phyloP scores from a whole-genome alignment of 1,140 invertebrate species.

The Orchesella cincta region DNA sequence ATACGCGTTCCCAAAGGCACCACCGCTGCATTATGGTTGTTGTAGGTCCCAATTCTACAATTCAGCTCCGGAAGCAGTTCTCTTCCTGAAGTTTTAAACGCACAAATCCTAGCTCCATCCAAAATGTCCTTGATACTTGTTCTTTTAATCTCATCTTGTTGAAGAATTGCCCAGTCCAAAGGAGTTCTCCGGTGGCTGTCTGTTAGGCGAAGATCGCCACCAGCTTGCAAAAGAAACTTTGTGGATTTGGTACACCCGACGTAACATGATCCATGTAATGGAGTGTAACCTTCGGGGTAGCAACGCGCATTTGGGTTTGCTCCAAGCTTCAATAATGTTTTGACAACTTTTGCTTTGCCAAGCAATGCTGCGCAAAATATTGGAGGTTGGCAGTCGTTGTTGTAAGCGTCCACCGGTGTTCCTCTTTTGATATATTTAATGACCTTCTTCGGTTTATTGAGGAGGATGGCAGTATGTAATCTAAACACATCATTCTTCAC shows the following conservation, averaged over 20 bases:
- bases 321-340: constrained; percentile 55
- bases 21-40: background rate
- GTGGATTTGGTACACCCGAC: constrained; percentile 55
- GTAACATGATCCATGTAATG: constrained; percentile 57
- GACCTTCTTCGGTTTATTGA: background rate
- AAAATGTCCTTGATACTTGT: constrained; percentile 38
- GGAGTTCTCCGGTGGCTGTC: constrained; percentile 52
- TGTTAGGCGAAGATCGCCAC: constrained; percentile 58
- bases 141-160: constrained; percentile 47
- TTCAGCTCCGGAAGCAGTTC: constrained; percentile 33
- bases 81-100: constrained; percentile 30
- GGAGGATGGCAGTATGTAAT: background rate
- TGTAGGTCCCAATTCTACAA: background rate
- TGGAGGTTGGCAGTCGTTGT: constrained; percentile 57
- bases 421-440: constrained; percentile 39
- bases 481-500: background rate
- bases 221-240: constrained; percentile 54
- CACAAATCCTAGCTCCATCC: constrained; percentile 39
- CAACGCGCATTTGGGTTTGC: constrained; percentile 58
- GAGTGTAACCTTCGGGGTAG: constrained; percentile 54
- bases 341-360: constrained; percentile 53
- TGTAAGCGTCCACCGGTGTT: constrained; percentile 56
- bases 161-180: constrained; percentile 54
- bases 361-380: constrained; percentile 57
- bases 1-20: background rate